Evolutionary conservation across 2,888 invertebrate species (phyloP), one percentile per base, ranked within the genome.

Genomic region (Coremacera marginata): DNA sequence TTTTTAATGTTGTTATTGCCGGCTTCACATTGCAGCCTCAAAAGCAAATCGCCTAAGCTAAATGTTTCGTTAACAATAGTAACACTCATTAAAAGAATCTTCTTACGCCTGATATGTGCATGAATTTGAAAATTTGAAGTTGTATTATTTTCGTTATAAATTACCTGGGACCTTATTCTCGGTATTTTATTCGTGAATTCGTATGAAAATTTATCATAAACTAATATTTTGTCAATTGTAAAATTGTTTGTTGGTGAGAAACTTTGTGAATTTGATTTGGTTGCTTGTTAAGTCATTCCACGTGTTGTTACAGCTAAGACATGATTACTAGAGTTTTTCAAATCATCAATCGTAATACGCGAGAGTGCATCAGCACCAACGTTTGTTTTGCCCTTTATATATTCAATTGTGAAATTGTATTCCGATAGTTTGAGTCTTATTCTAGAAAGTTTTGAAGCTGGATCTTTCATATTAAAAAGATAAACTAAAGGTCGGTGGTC

Each of bases 391-490:
- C n/a, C n/a, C n/a, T n/a, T n/a, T n/a, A n/a, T n/a, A n/a, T n/a
- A n/a, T n/a, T n/a, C n/a, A n/a, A n/a, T n/a, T n/a, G n/a, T n/a
- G n/a, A n/a, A n/a, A n/a, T n/a, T n/a, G n/a, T n/a, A n/a, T n/a
- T n/a, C n/a, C n/a, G n/a, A n/a, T n/a, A n/a, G n/a, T n/a, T n/a
- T n/a, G n/a, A n/a, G n/a, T n/a, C n/a, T n/a, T n/a, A n/a, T n/a
- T n/a, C n/a, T n/a, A n/a, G n/a, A n/a, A n/a, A n/a, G n/a, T 77
- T 83, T 81, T 31, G 82, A 83, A 5, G 82, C 81, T 7, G 83
- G 81, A 74, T 83, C 81, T 65, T 79, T 81, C 77, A 82, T 80
- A 27, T 80, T 78, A 55, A 82, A 83, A 25, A 84, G 62, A 73
- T 83, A 84, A 3, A 82, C 51, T 31, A 84, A 74, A 72, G 78